These are phyloP conservation scores for Bruchidius siliquastri DNA, from an alignment of 2,888 invertebrate species.

Conservation along the genomic window DNA sequence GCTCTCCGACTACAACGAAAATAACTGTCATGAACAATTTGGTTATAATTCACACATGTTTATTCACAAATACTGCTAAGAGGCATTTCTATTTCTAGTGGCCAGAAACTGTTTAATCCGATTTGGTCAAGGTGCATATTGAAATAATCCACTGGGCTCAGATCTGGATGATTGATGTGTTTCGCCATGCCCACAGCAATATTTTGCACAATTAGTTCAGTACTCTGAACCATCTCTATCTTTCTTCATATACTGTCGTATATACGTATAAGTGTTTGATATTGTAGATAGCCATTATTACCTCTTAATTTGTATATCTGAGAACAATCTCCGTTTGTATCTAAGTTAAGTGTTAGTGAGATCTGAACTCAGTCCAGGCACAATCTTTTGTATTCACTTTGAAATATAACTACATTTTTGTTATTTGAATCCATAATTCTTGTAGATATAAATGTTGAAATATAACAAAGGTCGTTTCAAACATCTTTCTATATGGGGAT, in stretches of 20 bases:
- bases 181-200: neutral
- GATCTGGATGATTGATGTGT: neutral
- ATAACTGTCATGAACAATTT: too few relatives aligned
- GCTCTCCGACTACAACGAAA: too few relatives aligned
- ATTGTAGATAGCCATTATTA: neutral
- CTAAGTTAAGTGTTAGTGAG: neutral
- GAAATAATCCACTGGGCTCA: neutral
- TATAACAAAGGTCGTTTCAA: neutral
- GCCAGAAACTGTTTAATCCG: slow-evolving; percentile 14
- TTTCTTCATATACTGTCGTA: neutral
- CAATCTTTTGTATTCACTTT: neutral
- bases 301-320: neutral
- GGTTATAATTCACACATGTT: too few relatives aligned
- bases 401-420: neutral
- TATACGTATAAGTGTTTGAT: neutral
- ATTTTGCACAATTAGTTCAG: neutral
- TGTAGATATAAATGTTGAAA: neutral
- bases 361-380: neutral
- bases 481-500: neutral
- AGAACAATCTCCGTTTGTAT: neutral
- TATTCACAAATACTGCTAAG: too few relatives aligned
- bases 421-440: neutral
- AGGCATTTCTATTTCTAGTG: neutral
- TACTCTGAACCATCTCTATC: neutral
- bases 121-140: neutral